Evolutionary conservation across 2,113 vertebrate species (phyloP).

Genomic region (Neopipo cinnamomea): DNA sequence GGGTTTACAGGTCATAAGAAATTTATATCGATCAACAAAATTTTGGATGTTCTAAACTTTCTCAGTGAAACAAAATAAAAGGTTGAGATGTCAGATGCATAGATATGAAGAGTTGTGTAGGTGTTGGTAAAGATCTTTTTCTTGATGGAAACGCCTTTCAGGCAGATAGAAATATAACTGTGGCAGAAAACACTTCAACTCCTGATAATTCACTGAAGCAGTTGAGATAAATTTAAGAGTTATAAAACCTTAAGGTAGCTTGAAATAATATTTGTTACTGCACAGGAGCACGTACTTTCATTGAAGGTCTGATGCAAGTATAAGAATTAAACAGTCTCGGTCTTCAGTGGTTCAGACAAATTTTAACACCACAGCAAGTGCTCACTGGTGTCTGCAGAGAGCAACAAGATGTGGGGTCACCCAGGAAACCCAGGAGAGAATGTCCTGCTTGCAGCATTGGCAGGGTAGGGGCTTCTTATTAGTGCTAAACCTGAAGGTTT

Average conservation of each 20-base stretch:
- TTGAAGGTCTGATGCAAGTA: not conserved
- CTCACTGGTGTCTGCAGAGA: slow-evolving; percentile 21
- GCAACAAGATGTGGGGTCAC: slow-evolving; percentile 46
- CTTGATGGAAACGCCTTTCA: not conserved
- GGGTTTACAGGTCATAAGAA: not conserved
- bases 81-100: not conserved
- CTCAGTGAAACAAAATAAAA: not conserved
- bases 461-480: slow-evolving; percentile 47
- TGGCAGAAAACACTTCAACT: not conserved
- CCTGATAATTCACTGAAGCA: not conserved
- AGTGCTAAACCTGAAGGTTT: slow-evolving; percentile 75
- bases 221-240: not conserved
- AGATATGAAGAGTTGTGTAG: not conserved
- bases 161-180: not conserved
- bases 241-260: not conserved
- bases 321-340: not conserved
- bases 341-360: not conserved
- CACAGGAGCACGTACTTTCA: not conserved
- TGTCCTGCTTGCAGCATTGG: slow-evolving; percentile 45
- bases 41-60: not conserved
- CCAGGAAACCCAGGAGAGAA: slow-evolving; percentile 65
- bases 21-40: not conserved
- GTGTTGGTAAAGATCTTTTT: not conserved
- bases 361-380: not conserved
- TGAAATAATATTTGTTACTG: not conserved